Base-by-base conservation (phyloP, 2,797 vertebrate species). In the Pseudochromis fuscus region DNA sequence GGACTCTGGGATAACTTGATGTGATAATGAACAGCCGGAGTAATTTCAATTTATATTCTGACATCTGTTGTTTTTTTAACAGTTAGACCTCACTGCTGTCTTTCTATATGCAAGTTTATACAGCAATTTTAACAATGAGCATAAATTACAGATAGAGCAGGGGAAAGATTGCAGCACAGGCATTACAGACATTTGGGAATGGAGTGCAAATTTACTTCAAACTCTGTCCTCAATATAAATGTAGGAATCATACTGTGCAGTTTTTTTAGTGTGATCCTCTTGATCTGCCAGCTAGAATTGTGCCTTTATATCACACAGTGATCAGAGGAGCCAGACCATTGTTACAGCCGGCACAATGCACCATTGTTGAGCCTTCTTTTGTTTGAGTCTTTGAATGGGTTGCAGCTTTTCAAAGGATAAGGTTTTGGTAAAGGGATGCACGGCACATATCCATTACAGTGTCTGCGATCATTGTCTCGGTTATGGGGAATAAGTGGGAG, bases 311-410 rank as follows among this genome's bases (percentile, higher is more conserved):
- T 84, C 57, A 61, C 52, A 61, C 35, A 30, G n/a, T 42, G 44
- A 80, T 82, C 5, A 18, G 64, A 66, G 53, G 56, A 86, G 62
- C 45, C 63, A 57, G 75, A 23, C 62, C 71, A 75, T 78, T 84
- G 81, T 84, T 69, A 48, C 38, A 61, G 46, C 56, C 50, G 57
- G 45, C 51, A 87, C 82, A 88, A 87, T 86, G 70, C 60, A 42
- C 70, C 67, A 85, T 91, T 93, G 87, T 88, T 59, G 25, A 61
- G 52, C 23, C 1, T 2, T 33, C 67, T 30, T 60, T 85, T 83
- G 74, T 85, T 70, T 31, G 46, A 58, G 27, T 72, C 24, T 69
- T 46, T 75, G 50, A 86, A 77, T 49, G 44, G 42, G 12, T 30
- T 16, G 49, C n/a, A 57, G 68, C 56, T 51, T 75, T 79, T 79